Evolutionary conservation across 2,113 vertebrate genomes (phyloP), one percentile per base, ranked within the genome.

Genomic region (Takifugu flavidus): DNA sequence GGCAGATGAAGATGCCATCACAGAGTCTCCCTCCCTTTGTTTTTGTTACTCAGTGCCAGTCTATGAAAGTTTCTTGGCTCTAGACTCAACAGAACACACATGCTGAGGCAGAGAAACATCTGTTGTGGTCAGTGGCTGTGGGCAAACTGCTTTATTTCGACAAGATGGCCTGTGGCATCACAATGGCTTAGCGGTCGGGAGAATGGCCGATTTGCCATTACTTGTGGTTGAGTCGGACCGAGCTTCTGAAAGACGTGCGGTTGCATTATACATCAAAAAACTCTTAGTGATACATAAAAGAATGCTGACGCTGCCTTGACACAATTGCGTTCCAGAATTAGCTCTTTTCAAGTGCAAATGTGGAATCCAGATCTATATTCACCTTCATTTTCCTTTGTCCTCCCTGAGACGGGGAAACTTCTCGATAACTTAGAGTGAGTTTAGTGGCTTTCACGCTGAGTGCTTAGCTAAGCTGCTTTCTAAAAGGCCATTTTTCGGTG

Each of bases 51-150:
- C 81, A 70, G 79, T 82, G 82, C 82, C 79, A 81, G 84, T 79
- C 73, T 82, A 69, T 80, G 74, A 80, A 69, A 84, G 70, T 81
- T 69, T 76, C 75, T 85, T 88, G 82, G 86, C 86, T 76, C 65
- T 79, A 86, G 86, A 85, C 86, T 88, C 87, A 87, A 88, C 87
- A 86, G 79, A 86, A 87, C 85, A 82, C 83, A 88, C 83, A 86
- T 86, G 87, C 79, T 72, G 82, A 72, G 70, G 82, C 80, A 55
- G 53, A 34, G 65, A 72, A 85, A 88, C 88, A 87, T 87, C 86
- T 89, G 88, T 81, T 87, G 87, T 83, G 87, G 86, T 88, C 83
- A 71, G 80, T 59, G 86, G 82, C 81, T 86, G 82, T n/a, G 82
- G 86, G 86, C 82, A 62, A 80, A 78, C 59, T 52, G 77, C 77